Percentiles rank a stretch among this genome's conserved stretches.
These are phyloP conservation scores for Rostratula benghalensis DNA, from an alignment of 2,113 vertebrate species.

Conservation along the genomic window DNA sequence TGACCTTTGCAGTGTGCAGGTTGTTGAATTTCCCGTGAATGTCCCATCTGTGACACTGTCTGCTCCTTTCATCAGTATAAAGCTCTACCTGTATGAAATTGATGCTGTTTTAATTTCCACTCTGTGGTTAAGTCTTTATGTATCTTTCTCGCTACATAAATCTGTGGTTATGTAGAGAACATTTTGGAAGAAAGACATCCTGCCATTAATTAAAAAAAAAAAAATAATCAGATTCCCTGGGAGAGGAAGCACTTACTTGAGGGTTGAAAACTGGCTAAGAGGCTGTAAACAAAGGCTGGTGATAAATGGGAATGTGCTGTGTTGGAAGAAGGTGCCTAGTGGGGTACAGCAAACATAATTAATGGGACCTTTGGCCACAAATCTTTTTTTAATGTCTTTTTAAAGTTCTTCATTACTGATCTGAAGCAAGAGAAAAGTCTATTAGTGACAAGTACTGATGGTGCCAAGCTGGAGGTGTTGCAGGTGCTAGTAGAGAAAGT, in stretches of 20 bases:
- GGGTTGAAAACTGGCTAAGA: background rate
- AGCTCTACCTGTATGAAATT: background rate
- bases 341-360: constrained; percentile 44
- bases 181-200: background rate
- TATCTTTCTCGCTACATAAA: background rate
- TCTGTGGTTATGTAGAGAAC: background rate
- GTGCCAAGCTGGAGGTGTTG: background rate
- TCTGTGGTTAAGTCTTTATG: background rate
- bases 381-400: constrained; percentile 60
- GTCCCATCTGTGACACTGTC: background rate
- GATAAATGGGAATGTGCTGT: constrained; percentile 46
- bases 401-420: constrained; percentile 57
- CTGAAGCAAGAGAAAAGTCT: constrained; percentile 26
- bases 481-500: background rate
- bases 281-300: constrained; percentile 29
- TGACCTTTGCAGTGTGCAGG: background rate
- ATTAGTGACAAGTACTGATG: constrained; percentile 10
- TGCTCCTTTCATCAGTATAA: background rate
- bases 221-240: background rate
- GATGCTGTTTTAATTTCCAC: constrained; percentile 1
- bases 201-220: background rate
- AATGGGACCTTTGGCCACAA: constrained; percentile 52
- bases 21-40: background rate
- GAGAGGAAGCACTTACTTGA: background rate
- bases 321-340: constrained; percentile 30